Evolutionary conservation across 2,113 vertebrate genomes (phyloP).

Genomic region (Riparia riparia): DNA sequence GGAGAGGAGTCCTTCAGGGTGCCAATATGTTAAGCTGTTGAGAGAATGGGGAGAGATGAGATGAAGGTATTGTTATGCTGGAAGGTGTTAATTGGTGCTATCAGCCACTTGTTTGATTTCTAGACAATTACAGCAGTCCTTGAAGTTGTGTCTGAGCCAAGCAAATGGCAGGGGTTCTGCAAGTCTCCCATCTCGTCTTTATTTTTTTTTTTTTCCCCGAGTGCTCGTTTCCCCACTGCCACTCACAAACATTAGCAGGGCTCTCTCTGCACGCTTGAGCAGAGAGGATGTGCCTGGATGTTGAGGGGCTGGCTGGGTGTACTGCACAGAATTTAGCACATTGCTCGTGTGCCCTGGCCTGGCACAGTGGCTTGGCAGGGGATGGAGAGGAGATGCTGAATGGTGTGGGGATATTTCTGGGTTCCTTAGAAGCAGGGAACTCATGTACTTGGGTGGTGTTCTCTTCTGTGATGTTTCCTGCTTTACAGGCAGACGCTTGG

Average conservation of each 20-base stretch:
- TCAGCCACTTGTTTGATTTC: conserved; percentile 66
- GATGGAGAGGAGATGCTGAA: not conserved
- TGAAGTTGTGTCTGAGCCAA: conserved; percentile 45
- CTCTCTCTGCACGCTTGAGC: not conserved
- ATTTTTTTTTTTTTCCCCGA: not conserved
- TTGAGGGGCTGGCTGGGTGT: not conserved
- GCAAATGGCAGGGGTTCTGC: conserved; percentile 35
- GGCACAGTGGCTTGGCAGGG: not conserved
- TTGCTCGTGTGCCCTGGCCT: not conserved
- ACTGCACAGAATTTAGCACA: rapidly evolving
- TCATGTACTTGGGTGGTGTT: not conserved
- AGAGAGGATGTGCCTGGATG: not conserved
- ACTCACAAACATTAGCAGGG: not conserved
- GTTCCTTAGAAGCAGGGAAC: not conserved
- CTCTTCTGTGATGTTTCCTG: not conserved
- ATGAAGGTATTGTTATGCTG: conserved; percentile 68
- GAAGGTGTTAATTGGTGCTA: conserved; percentile 68
- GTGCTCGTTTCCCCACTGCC: not conserved
- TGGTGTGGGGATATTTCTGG: not conserved
- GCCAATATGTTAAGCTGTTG: conserved; percentile 53
- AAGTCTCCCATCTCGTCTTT: not conserved
- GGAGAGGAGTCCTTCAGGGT: not conserved
- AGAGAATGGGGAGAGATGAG: conserved; percentile 42
- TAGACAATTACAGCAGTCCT: conserved; percentile 47
- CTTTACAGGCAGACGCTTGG: not conserved